These are phyloP conservation scores for Xanthorhoe spadicearia DNA, from an alignment of 2,888 invertebrate species.

Conservation along the genomic window DNA sequence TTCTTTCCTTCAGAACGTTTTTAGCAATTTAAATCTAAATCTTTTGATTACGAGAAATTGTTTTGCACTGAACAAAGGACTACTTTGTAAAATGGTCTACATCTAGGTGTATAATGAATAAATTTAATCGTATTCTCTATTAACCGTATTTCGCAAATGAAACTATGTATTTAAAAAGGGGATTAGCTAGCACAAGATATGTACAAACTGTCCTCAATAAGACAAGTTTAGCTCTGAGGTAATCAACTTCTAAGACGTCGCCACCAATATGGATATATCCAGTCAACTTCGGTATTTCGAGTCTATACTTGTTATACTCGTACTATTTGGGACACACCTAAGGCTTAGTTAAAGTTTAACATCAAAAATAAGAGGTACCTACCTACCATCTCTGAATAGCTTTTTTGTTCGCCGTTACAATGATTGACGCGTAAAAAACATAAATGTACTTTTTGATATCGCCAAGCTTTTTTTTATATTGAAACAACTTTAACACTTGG, in stretches of 20 bases:
- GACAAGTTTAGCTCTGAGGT: slow-evolving; percentile 54
- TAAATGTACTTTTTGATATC: neutral
- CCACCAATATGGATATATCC: slow-evolving; percentile 35
- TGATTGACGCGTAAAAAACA: slow-evolving; percentile 14
- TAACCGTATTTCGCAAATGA: neutral
- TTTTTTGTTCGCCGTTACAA: slow-evolving; percentile 13
- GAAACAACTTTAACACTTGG: neutral
- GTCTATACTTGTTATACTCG: slow-evolving; percentile 15
- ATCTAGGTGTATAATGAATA: too few relatives aligned
- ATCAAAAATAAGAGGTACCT: neutral
- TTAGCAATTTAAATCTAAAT: too few relatives aligned
- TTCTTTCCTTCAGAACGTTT: too few relatives aligned
- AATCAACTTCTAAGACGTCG: slow-evolving; percentile 57
- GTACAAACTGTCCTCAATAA: slow-evolving; percentile 58
- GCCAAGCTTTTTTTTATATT: slow-evolving; percentile 1
- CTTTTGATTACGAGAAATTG: too few relatives aligned
- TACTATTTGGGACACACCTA: slow-evolving; percentile 14
- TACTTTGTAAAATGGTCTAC: neutral
- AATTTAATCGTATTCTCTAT: too few relatives aligned
- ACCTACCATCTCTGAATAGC: neutral
- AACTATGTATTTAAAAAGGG: slow-evolving; percentile 14
- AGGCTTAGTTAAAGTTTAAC: slow-evolving; percentile 12
- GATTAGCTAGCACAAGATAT: slow-evolving; percentile 48
- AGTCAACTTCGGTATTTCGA: slow-evolving; percentile 39
- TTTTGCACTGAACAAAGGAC: neutral